These are phyloP conservation scores for Mergus octosetaceus DNA, from an alignment of 2,797 vertebrate species.

Conservation along the genomic window DNA sequence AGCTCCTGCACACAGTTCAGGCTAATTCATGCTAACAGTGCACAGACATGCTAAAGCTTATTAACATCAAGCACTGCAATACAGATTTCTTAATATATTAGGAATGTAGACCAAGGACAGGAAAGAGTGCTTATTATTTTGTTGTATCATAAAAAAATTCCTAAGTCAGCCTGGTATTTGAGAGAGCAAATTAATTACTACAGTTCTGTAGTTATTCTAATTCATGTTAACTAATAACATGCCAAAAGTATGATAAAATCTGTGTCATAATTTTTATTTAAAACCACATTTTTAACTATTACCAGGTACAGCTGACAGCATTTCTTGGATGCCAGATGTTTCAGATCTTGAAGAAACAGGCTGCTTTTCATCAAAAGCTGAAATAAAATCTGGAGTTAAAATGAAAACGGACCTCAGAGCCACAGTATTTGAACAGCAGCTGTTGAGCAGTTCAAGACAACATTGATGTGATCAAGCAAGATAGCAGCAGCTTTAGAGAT, in stretches of 20 bases:
- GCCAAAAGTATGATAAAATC: background rate
- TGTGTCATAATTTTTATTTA: background rate
- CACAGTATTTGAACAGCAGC: background rate
- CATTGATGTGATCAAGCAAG: background rate
- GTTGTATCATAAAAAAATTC: background rate
- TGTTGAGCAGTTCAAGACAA: background rate
- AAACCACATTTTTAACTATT: slow-evolving; percentile 26
- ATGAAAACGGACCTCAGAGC: background rate
- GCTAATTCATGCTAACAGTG: too few relatives aligned
- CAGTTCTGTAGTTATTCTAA: background rate
- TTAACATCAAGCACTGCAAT: background rate
- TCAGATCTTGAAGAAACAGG: background rate
- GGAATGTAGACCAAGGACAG: background rate
- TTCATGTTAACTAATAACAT: background rate
- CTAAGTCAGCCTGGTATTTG: background rate
- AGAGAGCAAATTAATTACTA: background rate
- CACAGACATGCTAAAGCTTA: background rate
- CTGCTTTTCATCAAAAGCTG: slow-evolving; percentile 40
- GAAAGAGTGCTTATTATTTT: background rate
- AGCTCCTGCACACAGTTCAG: background rate
- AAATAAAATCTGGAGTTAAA: slow-evolving; percentile 48
- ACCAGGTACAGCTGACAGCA: slow-evolving; percentile 10
- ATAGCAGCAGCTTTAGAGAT: background rate
- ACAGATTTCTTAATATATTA: background rate
- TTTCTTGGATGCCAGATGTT: background rate